Percentiles rank a stretch among this genome's conserved stretches.
phyloP scores from a whole-genome alignment of 1,140 invertebrate genomes.

The Centruroides sculpturatus region DNA sequence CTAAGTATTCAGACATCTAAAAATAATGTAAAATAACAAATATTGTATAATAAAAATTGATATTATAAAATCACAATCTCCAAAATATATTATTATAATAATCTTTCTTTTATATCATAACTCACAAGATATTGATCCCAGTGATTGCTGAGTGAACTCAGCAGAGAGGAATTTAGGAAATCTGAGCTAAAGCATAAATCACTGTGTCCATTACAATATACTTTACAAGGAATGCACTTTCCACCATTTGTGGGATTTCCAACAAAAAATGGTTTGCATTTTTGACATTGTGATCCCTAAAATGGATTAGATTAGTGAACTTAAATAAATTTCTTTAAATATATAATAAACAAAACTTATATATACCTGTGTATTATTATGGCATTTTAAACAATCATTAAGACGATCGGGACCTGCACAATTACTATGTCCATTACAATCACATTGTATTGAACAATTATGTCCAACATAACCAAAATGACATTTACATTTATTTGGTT shows the following conservation, averaged over 20 bases:
- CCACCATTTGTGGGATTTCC: conserved; percentile 76
- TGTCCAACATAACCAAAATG: conserved; percentile 89
- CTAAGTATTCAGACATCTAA: conserved; percentile 3
- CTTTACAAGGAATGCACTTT: conserved; percentile 67
- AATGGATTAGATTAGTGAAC: conserved; percentile 13
- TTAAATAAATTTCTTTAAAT: neutral
- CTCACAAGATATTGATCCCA: no score
- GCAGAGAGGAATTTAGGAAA: no score
- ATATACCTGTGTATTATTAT: conserved; percentile 74
- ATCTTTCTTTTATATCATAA: no score
- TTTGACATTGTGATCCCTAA: conserved; percentile 56
- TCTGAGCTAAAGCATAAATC: conserved; percentile 51
- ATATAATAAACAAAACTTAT: no score
- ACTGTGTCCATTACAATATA: conserved; percentile 82
- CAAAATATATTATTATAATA: no score
- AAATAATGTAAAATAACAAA: neutral
- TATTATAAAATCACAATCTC: no score
- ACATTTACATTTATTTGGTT: conserved; percentile 72
- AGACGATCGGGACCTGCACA: conserved; percentile 72
- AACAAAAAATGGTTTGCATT: conserved; percentile 75
- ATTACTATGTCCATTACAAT: conserved; percentile 87
- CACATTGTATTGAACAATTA: conserved; percentile 83
- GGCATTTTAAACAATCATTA: conserved; percentile 65
- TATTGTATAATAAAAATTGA: no score
- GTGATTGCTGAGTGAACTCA: no score